Conservation (phyloP, 1,140 invertebrate species). For the Camponotus pennsylvanicus region DNA sequence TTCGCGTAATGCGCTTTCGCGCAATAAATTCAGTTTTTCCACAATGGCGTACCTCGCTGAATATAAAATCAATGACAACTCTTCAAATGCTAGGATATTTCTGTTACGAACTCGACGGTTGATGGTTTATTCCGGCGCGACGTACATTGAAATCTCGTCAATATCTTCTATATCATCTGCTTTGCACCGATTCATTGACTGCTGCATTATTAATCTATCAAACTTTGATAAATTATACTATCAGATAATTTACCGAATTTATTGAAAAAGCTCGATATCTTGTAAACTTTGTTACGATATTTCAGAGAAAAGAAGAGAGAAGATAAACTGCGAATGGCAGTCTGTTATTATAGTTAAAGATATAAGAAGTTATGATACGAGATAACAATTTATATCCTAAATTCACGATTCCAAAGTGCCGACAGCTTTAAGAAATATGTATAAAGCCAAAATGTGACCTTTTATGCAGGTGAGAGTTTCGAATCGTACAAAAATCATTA, state of each 20-base stretch:
- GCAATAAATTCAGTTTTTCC: constrained; percentile 28
- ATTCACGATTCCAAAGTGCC: constrained; percentile 24
- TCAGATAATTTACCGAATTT: constrained; percentile 10
- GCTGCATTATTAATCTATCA: constrained; percentile 37
- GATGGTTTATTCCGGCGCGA: constrained; percentile 40
- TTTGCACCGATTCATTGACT: background rate
- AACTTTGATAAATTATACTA: background rate
- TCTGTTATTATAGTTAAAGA: constrained; percentile 13
- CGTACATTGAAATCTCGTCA: constrained; percentile 29
- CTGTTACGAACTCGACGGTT: background rate
- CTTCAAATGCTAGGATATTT: constrained; percentile 14
- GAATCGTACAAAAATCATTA: background rate
- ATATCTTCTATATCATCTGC: constrained; percentile 18
- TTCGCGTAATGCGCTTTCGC: constrained; percentile 26
- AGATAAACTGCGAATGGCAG: background rate
- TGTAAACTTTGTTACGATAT: constrained; percentile 19
- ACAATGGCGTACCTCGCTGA: constrained; percentile 8
- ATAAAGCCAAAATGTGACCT: constrained; percentile 2
- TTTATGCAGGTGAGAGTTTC: background rate
- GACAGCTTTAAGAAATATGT: background rate
- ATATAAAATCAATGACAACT: constrained; percentile 41
- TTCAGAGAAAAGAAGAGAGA: background rate
- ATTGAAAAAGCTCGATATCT: background rate
- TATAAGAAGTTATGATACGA: constrained; percentile 27
- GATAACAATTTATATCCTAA: background rate